A percentile compares a stretch with the other conserved stretches of the same genome.
phyloP scores from a whole-genome alignment of 2,113 vertebrate species.

The Regulus satrapa region DNA sequence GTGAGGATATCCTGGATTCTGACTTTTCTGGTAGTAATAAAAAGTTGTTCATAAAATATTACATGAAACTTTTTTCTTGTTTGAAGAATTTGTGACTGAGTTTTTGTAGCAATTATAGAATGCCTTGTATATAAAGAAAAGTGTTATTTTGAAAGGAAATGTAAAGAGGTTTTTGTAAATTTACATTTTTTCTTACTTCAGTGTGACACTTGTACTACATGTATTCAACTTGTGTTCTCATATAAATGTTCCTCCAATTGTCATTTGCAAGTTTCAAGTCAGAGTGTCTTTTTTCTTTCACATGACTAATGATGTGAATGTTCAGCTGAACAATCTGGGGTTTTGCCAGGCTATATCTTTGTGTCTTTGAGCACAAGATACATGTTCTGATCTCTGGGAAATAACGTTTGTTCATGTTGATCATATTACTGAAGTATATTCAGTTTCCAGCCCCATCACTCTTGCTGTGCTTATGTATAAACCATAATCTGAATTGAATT shows the following conservation, averaged over 20 bases:
- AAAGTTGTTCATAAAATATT: not conserved
- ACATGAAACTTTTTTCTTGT: not conserved
- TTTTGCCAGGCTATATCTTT: not conserved
- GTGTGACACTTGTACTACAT: not conserved
- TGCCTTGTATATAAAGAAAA: not conserved
- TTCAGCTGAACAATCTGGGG: not conserved
- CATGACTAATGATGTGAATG: not conserved
- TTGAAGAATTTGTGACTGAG: not conserved
- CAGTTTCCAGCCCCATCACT: not conserved
- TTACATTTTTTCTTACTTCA: not conserved
- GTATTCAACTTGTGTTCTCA: not conserved
- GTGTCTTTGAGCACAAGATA: not conserved
- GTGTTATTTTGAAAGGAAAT: not conserved
- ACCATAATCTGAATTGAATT: not conserved
- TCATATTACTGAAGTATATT: not conserved
- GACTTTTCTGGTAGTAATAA: not conserved
- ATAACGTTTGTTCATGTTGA: not conserved
- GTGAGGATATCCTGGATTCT: not conserved
- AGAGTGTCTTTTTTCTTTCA: not conserved
- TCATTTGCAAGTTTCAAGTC: slow-evolving; percentile 16
- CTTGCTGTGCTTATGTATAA: not conserved
- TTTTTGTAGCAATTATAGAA: not conserved
- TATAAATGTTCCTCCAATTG: not conserved
- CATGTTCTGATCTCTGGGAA: not conserved
- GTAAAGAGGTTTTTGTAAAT: not conserved